A percentile compares a stretch with the other conserved stretches of the same genome.
Conservation (phyloP, 2,888 invertebrate species). For the Pyralis farinalis region DNA sequence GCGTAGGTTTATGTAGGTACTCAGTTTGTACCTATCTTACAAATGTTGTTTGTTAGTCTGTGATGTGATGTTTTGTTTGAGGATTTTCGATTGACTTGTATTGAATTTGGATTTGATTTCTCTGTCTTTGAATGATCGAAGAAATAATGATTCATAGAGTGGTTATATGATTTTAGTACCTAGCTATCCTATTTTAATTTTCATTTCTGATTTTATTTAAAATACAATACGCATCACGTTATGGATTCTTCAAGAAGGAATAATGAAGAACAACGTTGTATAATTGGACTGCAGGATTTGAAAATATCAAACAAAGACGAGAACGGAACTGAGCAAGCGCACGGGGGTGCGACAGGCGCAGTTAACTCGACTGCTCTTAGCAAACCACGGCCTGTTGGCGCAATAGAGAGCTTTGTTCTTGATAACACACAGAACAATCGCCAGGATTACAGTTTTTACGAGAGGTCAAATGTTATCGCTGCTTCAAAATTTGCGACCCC, state of each 20-base stretch:
- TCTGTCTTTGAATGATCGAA: conserved; percentile 33
- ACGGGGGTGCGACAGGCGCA: conserved; percentile 45
- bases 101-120: not conserved
- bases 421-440: conserved; percentile 72
- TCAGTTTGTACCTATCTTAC: too few relatives aligned
- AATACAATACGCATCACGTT: too few relatives aligned
- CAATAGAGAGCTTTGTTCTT: conserved; percentile 84
- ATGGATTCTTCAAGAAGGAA: conserved; percentile 71
- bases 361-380: conserved; percentile 56
- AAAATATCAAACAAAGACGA: conserved; percentile 75
- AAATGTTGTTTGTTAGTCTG: too few relatives aligned
- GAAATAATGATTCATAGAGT: conserved; percentile 48
- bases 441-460: conserved; percentile 79
- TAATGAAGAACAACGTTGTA: conserved; percentile 70
- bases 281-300: conserved; percentile 74
- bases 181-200: conserved; percentile 25
- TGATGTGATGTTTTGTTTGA: conserved; percentile 31
- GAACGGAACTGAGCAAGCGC: conserved; percentile 76
- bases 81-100: conserved; percentile 18
- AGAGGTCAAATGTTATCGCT: conserved; percentile 87
- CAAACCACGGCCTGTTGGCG: conserved; percentile 82
- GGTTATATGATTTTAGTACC: conserved; percentile 14
- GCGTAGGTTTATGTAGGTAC: too few relatives aligned
- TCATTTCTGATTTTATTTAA: not conserved
- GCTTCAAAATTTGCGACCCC: conserved; percentile 90